A percentile compares a stretch with the other conserved stretches of the same genome.
Evolutionary conservation across 1,140 invertebrate genomes (phyloP).

Genomic region (Ceratosolen solmsi): DNA sequence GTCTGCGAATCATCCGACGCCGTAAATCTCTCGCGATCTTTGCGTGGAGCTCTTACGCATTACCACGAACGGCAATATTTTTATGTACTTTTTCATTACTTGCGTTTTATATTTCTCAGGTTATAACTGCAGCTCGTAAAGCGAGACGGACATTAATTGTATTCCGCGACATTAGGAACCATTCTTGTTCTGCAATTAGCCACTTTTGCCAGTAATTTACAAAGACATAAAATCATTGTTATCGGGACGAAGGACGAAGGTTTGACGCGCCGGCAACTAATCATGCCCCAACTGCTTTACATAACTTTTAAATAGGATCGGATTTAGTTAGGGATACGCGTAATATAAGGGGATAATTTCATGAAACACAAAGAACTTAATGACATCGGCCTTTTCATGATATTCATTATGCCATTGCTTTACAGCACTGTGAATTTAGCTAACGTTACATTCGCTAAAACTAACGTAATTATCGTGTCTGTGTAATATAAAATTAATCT

Average conservation of each 20-base stretch:
- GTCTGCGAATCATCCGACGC: background rate
- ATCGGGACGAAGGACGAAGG: background rate
- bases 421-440: too few species aligned
- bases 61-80: slow-evolving; percentile 9
- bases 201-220: background rate
- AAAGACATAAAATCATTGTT: background rate
- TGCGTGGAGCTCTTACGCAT: background rate
- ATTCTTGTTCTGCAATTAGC: background rate
- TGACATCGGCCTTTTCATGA: too few species aligned
- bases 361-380: too few species aligned
- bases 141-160: background rate
- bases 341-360: too few species aligned
- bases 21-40: slow-evolving; percentile 12
- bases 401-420: too few species aligned
- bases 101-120: background rate
- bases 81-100: slow-evolving; percentile 28
- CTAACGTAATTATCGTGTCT: too few species aligned
- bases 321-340: background rate
- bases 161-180: background rate
- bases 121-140: background rate
- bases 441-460: too few species aligned
- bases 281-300: background rate
- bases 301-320: background rate
- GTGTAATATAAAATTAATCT: background rate
- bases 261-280: background rate